Percentiles rank a stretch among this genome's conserved stretches.
Evolutionary conservation across 2,797 vertebrate species (phyloP).

Genomic region (Aphelocoma californica): DNA sequence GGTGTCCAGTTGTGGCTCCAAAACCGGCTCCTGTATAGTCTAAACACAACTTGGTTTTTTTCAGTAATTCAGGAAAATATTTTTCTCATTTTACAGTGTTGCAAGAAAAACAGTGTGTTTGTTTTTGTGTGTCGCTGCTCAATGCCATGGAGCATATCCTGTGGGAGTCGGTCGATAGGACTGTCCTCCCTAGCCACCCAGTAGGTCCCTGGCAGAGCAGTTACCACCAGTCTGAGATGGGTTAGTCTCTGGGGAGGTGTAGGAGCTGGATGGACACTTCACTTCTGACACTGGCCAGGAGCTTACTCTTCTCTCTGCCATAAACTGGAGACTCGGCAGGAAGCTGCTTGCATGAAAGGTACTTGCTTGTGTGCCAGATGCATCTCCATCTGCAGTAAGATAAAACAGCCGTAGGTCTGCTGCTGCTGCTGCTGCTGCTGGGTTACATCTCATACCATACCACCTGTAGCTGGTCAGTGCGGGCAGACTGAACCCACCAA

Average conservation of each 20-base stretch:
- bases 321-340: not conserved
- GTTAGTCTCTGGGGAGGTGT: not conserved
- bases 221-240: not conserved
- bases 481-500: not conserved
- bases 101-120: not conserved
- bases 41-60: not conserved
- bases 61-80: not conserved
- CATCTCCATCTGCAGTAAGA: not conserved
- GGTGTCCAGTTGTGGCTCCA: not conserved
- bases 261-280: not conserved
- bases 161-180: fast-evolving
- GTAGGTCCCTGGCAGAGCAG: not conserved
- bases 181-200: not conserved
- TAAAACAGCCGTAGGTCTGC: not conserved
- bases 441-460: fast-evolving
- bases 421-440: not conserved
- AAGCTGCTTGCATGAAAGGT: not conserved
- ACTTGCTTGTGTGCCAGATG: not conserved
- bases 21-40: not conserved
- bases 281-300: not conserved
- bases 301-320: fast-evolving
- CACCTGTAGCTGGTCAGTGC: not conserved
- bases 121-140: not conserved
- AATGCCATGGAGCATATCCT: fast-evolving
- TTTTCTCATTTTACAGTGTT: not conserved